Evolutionary conservation across 2,797 vertebrate genomes (phyloP), one percentile per base, ranked within the genome.

Genomic region (Ataeniobius toweri): DNA sequence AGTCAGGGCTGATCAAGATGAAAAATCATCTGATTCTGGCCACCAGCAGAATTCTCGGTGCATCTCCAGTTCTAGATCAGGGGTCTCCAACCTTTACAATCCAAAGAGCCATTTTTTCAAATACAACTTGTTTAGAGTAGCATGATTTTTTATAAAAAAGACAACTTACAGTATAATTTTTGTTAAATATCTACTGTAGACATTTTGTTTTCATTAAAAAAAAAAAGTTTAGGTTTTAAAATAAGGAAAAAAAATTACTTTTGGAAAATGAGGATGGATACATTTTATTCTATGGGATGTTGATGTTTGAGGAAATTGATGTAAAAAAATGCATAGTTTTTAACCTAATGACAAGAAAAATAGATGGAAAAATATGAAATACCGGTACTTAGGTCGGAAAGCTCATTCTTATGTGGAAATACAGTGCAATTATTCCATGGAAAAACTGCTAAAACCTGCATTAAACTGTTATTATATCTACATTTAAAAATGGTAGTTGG

Each of bases 11-110:
- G 36, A 22, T 67, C 31, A 12, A 22, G 36, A 22, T 67, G 9
- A 5, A 12, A 67, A 67, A 22, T 9, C 31, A 39, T 67, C 63
- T 14, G 16, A 14, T 55, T 55, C 20, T 55, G 63, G 39, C 41
- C 36, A 10, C 31, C 36, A 41, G 63, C 63, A 41, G 36, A 41
- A 41, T n/a, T n/a, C 65, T 68, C 65, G 65, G 65, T 68, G 65
- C 65, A 68, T 68, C 65, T 68, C 65, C 65, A 68, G 65, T 13
- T 68, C 65, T 44, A n/a, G 61, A 65, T 24, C 65, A 44, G 41
- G 65, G 41, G 39, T 46, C 41, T 69, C 39, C 41, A 46, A 46
- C 67, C 67, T 46, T 26, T 46, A 44, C 67, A 46, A 44, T 5
- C 41, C 41, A 46, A 26, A 46, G 10, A 46, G 1, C 0, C 65